Evolutionary conservation across 2,888 invertebrate genomes (phyloP).

Genomic region (Pocota personata): DNA sequence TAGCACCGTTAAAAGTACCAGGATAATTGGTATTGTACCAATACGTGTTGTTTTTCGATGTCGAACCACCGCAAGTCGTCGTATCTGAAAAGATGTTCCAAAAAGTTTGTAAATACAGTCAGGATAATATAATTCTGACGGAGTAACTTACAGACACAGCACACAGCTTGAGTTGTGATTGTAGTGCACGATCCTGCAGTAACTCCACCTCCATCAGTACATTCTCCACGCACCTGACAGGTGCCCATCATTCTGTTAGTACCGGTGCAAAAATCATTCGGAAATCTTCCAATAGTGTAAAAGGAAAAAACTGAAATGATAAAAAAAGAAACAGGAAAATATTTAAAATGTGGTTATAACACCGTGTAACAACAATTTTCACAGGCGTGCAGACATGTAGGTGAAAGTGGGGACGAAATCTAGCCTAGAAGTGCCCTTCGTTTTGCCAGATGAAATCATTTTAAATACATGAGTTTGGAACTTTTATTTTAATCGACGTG

Average conservation of each 20-base stretch:
- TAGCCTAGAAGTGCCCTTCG: too few species aligned
- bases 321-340: not conserved
- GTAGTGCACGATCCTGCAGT: slow-evolving; percentile 89
- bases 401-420: too few species aligned
- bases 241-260: slow-evolving; percentile 88
- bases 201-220: slow-evolving; percentile 88
- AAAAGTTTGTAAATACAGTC: not conserved
- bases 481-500: too few species aligned
- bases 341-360: not conserved
- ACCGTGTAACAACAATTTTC: too few species aligned
- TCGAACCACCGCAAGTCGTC: slow-evolving; percentile 88
- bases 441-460: too few species aligned
- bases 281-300: slow-evolving; percentile 90
- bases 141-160: slow-evolving; percentile 89
- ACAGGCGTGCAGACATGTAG: too few species aligned
- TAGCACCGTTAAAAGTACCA: slow-evolving; percentile 86
- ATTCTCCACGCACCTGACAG: slow-evolving; percentile 90
- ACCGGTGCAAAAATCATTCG: slow-evolving; percentile 88
- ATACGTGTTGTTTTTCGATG: slow-evolving; percentile 91
- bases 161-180: slow-evolving; percentile 87
- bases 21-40: slow-evolving; percentile 92
- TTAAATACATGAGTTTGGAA: too few species aligned
- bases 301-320: slow-evolving; percentile 86
- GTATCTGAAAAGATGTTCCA: slow-evolving; percentile 84
- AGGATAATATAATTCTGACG: not conserved